These are phyloP conservation scores for Trematomus loennbergii DNA, from an alignment of 2,113 vertebrate species.

Conservation along the genomic window DNA sequence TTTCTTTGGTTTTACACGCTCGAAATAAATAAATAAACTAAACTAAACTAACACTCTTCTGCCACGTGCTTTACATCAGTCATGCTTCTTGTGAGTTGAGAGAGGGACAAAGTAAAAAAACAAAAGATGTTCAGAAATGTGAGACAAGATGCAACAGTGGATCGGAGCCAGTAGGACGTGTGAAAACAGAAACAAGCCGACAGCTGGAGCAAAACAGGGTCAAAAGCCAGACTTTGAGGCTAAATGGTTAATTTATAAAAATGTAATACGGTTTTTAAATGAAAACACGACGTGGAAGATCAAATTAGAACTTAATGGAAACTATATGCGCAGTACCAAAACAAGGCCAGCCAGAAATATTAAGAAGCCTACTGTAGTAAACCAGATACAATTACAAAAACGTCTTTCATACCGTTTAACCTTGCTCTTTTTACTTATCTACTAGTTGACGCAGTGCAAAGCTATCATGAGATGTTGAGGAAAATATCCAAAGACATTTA, in stretches of 20 bases:
- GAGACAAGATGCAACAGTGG: neutral
- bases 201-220: neutral
- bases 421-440: neutral
- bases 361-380: neutral
- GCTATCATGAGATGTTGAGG: neutral
- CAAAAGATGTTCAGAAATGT: neutral
- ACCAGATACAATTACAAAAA: neutral
- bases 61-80: conserved; percentile 34
- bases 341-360: conserved; percentile 5
- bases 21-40: too few relatives aligned
- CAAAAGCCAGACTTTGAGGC: neutral
- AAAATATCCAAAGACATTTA: neutral
- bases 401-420: neutral
- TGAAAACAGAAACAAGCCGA: neutral
- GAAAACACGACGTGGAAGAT: neutral
- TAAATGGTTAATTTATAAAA: neutral
- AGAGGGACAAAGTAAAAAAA: neutral
- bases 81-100: conserved; percentile 1
- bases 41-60: too few relatives aligned
- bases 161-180: neutral
- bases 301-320: neutral
- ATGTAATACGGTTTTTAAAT: neutral
- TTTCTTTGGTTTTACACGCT: too few relatives aligned
- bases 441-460: neutral
- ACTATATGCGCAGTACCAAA: neutral